Evolutionary conservation across 2,113 vertebrate genomes (phyloP).

Genomic region (Onychorhynchus coronatus): DNA sequence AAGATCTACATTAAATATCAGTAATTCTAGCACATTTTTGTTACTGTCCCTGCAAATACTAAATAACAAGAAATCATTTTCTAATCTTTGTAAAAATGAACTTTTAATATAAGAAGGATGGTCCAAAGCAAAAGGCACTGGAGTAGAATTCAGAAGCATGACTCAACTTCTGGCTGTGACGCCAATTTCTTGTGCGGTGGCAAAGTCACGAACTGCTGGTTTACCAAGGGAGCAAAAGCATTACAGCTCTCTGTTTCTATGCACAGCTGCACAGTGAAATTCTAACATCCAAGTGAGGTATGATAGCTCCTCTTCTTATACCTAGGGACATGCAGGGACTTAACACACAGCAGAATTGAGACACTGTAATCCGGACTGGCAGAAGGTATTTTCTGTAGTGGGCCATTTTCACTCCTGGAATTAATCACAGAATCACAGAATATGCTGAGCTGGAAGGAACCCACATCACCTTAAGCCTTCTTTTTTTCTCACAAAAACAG

Average conservation of each 20-base stretch:
- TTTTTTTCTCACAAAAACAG: not conserved
- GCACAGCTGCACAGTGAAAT: not conserved
- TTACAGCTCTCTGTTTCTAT: not conserved
- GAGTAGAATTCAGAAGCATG: not conserved
- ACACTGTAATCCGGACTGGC: not conserved
- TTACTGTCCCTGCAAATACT: not conserved
- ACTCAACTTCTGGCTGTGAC: constrained; percentile 28
- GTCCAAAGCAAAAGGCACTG: not conserved
- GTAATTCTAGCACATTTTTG: not conserved
- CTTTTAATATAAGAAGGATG: not conserved
- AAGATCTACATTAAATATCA: not conserved
- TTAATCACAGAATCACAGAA: not conserved
- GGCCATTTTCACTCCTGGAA: not conserved
- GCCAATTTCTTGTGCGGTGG: not conserved
- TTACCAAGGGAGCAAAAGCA: not conserved
- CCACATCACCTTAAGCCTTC: not conserved
- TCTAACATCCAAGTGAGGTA: not conserved
- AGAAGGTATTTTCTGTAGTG: not conserved
- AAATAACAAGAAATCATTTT: not conserved
- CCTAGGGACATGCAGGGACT: not conserved
- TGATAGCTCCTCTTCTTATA: not conserved
- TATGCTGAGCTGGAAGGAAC: not conserved
- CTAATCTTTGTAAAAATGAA: not conserved
- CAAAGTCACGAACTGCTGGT: constrained; percentile 22
- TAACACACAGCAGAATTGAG: not conserved